Evolutionary conservation across 1,140 invertebrate species (phyloP).

Genomic region (Pectinophora gossypiella): DNA sequence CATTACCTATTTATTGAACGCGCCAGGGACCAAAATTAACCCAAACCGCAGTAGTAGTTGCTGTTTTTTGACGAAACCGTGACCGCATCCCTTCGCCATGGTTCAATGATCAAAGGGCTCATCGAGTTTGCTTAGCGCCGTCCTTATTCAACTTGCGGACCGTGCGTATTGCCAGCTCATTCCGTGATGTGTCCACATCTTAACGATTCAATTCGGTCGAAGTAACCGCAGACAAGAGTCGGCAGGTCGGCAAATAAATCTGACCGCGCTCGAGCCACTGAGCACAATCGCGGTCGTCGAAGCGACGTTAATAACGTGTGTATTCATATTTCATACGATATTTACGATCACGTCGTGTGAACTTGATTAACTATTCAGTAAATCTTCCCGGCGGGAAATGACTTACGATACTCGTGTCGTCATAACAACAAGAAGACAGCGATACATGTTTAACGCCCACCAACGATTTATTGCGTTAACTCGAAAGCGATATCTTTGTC

Average conservation of each 20-base stretch:
- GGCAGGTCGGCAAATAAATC: constrained; percentile 21
- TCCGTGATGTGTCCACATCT: constrained; percentile 22
- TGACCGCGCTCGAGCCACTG: constrained; percentile 18
- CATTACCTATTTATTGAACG: too few relatives aligned
- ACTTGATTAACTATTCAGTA: not conserved
- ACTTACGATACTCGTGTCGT: too few relatives aligned
- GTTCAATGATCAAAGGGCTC: constrained; percentile 35
- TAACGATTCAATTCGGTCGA: constrained; percentile 33
- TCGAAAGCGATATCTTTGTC: too few relatives aligned
- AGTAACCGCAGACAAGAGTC: constrained; percentile 29
- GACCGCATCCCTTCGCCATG: constrained; percentile 25
- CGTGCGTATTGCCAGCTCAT: constrained; percentile 15
- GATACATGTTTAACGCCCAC: too few relatives aligned
- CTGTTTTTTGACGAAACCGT: constrained; percentile 23
- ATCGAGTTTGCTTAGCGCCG: not conserved
- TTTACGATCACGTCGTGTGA: not conserved
- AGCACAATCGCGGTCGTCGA: constrained; percentile 12
- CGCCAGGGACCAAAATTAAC: too few relatives aligned
- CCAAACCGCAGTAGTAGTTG: too few relatives aligned
- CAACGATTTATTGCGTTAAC: too few relatives aligned
- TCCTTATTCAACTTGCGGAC: constrained; percentile 8
- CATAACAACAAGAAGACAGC: too few relatives aligned
- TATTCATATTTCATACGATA: not conserved
- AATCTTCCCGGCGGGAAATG: not conserved
- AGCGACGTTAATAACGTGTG: constrained; percentile 11